Evolutionary conservation across 2,888 invertebrate genomes (phyloP).

Genomic region (Leptopilina syphax): DNA sequence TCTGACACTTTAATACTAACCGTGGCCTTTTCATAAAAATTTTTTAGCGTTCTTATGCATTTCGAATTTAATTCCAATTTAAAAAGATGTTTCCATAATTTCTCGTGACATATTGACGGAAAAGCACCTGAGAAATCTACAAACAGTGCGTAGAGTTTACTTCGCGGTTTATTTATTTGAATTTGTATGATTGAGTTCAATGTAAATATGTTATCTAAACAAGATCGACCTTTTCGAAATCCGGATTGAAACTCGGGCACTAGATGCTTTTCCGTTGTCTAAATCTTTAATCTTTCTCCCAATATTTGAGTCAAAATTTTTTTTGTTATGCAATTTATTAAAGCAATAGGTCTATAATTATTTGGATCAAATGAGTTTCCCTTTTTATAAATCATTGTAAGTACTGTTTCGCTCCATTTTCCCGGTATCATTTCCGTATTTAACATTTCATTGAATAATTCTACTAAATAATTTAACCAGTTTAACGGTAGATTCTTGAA

Average conservation of each 20-base stretch:
- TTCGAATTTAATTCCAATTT: constrained; percentile 22
- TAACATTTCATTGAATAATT: constrained; percentile 34
- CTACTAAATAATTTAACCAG: constrained; percentile 13
- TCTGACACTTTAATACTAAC: not conserved
- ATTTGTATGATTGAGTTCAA: constrained; percentile 42
- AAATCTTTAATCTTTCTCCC: constrained; percentile 11
- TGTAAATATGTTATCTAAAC: constrained; percentile 40
- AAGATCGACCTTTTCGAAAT: constrained; percentile 6
- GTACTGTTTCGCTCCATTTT: constrained; percentile 21
- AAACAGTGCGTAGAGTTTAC: constrained; percentile 34
- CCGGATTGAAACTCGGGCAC: constrained; percentile 26
- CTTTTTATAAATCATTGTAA: constrained; percentile 13
- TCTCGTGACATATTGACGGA: constrained; percentile 18
- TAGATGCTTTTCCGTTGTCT: not conserved
- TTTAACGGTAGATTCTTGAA: constrained; percentile 14
- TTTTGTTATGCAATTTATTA: not conserved
- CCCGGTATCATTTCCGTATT: not conserved
- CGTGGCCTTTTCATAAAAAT: constrained; percentile 16
- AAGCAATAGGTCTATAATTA: not conserved
- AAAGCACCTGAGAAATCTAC: constrained; percentile 39
- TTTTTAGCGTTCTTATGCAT: constrained; percentile 18
- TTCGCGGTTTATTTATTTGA: not conserved
- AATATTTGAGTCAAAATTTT: not conserved
- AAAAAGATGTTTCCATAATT: constrained; percentile 23
- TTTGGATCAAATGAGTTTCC: not conserved